phyloP scores from a whole-genome alignment of 2,113 vertebrate species.

The Meriones unguiculatus region DNA sequence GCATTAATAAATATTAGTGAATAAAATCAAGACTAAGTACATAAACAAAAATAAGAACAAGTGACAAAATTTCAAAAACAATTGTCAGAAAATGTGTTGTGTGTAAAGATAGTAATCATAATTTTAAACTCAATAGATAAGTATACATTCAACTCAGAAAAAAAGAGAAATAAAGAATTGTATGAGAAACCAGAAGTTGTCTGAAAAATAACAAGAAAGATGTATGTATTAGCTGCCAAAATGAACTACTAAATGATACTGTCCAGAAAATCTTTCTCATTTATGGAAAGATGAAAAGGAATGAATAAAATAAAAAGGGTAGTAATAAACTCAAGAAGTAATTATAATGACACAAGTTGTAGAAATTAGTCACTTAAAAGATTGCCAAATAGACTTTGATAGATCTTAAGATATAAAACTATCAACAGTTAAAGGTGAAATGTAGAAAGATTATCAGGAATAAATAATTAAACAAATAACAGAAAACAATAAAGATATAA shows the following conservation, averaged over 20 bases:
- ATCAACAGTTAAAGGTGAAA: not conserved
- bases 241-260: not conserved
- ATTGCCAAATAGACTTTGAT: not conserved
- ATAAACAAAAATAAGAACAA: not conserved
- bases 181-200: not conserved
- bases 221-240: not conserved
- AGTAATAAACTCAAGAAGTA: not conserved
- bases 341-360: not conserved
- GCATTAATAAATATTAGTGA: not conserved
- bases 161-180: conserved; percentile 4
- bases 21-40: not conserved
- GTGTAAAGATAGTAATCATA: not conserved
- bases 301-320: not conserved
- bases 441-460: not conserved
- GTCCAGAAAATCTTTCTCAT: not conserved
- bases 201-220: not conserved
- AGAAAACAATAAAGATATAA: not conserved
- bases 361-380: not conserved
- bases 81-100: not conserved
- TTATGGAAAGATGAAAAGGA: not conserved
- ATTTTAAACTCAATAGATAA: conserved; percentile 46
- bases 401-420: not conserved
- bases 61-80: not conserved
- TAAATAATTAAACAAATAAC: not conserved
- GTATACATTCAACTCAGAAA: not conserved